Percentiles rank a stretch among this genome's conserved stretches.
Conservation (phyloP, 1,140 invertebrate species). For the Neelides sp. region DNA sequence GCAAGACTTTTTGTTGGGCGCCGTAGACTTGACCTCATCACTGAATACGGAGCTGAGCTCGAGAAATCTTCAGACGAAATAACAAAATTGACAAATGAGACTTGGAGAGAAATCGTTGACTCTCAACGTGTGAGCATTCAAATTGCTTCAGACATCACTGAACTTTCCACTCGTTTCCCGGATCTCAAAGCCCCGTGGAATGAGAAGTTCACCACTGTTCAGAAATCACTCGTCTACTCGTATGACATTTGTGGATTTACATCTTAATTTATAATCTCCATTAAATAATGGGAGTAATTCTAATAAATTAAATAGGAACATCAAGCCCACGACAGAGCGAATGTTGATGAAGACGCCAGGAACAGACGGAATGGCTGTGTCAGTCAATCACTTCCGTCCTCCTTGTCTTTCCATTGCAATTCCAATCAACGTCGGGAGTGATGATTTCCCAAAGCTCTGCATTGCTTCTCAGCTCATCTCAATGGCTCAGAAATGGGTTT, state of each 20-base stretch:
- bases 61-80: slow-evolving; percentile 9
- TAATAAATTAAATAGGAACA: not conserved
- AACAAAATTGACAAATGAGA: slow-evolving; percentile 1
- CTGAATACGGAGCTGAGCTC: slow-evolving; percentile 17
- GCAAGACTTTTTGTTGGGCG: slow-evolving; percentile 28
- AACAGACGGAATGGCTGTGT: slow-evolving; percentile 15
- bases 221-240: slow-evolving; percentile 23
- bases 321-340: slow-evolving; percentile 11
- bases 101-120: slow-evolving; percentile 23
- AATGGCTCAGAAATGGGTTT: slow-evolving; percentile 30
- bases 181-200: slow-evolving; percentile 45
- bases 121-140: slow-evolving; percentile 52
- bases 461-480: slow-evolving; percentile 24
- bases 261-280: no score
- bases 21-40: slow-evolving; percentile 24
- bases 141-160: slow-evolving; percentile 55
- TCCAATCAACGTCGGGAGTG: slow-evolving; percentile 19
- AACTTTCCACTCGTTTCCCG: slow-evolving; percentile 38
- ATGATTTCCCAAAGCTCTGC: slow-evolving; percentile 26
- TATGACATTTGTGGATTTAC: no score
- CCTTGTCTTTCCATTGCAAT: slow-evolving; percentile 26
- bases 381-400: slow-evolving; percentile 9
- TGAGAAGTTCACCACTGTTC: slow-evolving; percentile 24
- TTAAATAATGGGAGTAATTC: no score
- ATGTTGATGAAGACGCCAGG: slow-evolving; percentile 16